Evolutionary conservation across 2,113 vertebrate species (phyloP), one percentile per base, ranked within the genome.

Genomic region (Lepus europaeus): DNA sequence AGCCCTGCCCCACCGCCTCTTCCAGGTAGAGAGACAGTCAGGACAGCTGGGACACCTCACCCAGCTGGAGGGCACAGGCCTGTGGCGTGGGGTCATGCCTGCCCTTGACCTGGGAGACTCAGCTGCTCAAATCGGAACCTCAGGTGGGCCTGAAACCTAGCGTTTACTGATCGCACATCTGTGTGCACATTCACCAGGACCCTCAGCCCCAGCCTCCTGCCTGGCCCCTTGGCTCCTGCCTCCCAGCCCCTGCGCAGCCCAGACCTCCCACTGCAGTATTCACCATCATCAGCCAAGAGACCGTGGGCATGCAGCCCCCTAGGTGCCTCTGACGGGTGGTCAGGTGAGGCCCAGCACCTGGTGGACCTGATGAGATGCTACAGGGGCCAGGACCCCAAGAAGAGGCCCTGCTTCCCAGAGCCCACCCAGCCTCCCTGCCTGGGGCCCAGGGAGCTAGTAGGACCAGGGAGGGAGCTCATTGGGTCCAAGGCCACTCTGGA

Each of bases 321-420:
- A 99, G 64, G 97, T 6, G 88, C 99, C 81, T 98, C 98, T 0
- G 98, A 99, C 0, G 90, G 98, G 45, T 98, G 98, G 95, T 99
- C 99, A 6, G 93, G 49, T 0, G 98, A 99, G 91, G 98, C 98
- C 90, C 98, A 98, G 20, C 98, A 99, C 93, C 98, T 99, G 98
- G 95, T 98, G 4, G 96, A 96, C 90, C 96, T 99, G 97, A 99
- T 99, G 99, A 98, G 98, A 92, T 95, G 94, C 72, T 99, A 99
- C 72, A 99, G 99, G 99, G 97, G 98, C 70, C 99, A 99, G 91
- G 98, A 99, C 61, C 97, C 94, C 53, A 97, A 95, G 78, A 98
- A 97, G 36, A 98, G 99, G 72, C 99, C 98, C 0, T 97, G 78
- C 13, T 99, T 98, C 70, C 81, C 97, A 97, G 98, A 98, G 61